Evolutionary conservation across 2,113 vertebrate species (phyloP), one percentile per base, ranked within the genome.

Genomic region (Rhodinocichla rosea): DNA sequence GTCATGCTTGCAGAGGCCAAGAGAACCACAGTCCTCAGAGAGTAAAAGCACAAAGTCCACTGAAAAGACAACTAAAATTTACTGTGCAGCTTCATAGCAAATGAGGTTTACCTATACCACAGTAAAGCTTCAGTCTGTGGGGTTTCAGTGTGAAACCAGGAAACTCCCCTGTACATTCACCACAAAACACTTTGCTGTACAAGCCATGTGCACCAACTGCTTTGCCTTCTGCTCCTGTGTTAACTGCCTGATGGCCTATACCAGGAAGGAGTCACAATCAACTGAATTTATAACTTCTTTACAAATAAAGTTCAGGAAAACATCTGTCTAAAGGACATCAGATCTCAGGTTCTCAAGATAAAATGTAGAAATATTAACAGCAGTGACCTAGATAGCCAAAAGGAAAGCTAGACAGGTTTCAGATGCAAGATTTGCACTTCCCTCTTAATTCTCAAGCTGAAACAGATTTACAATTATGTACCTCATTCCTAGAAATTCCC

Each of bases 161-260:
- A 60, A 78, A 57, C 6, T 45, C 3, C 27, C 42, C 40, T 6
- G 0, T 11, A 32, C 0, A 0, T 18, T 24, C 23, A 55, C 26
- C 27, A 35, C 57, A 47, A 26, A 86, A 42, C 35, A 78, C 62
- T 65, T 50, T 2, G 35, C 52, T 35, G n/a, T 10, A 63, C 27
- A 9, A 83, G n/a, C 67, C 68, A 24, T 23, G 37, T 47, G 67
- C 59, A 89, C 21, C n/a, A 40, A 40, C 11, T 35, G 50, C 57
- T 69, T 56, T 30, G 42, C 10, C 47, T 82, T 49, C n/a, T 44
- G 14, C 32, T 53, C 37, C 18, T 10, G 24, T 9, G 22, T 45
- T 27, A 55, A 49, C 8, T 37, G 74, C 26, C 50, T 50, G 23
- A 17, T 11, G 60, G 30, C 67, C 70, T 42, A 5, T 6, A 71